Evolutionary conservation across 2,113 vertebrate genomes (phyloP).

Genomic region (Syrrhaptes paradoxus): DNA sequence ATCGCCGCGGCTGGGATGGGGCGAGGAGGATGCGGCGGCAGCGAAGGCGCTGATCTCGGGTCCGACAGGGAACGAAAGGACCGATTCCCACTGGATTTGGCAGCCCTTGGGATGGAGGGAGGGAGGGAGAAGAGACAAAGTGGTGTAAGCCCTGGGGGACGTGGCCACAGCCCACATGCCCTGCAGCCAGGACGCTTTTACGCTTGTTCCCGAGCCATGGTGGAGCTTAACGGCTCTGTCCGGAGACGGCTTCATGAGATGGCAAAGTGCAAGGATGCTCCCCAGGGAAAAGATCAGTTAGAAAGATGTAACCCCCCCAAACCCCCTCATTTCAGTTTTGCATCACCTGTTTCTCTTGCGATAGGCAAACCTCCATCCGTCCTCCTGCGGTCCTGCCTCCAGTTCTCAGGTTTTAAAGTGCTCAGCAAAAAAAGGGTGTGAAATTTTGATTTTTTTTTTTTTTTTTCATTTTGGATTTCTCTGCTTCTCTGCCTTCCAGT

Average conservation of each 20-base stretch:
- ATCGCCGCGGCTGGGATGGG: not conserved
- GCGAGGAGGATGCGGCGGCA: not conserved
- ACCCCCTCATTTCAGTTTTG: accelerated
- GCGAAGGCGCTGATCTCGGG: not conserved
- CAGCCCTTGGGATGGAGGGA: not conserved
- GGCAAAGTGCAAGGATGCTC: not conserved
- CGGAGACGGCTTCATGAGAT: accelerated
- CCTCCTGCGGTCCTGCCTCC: not conserved
- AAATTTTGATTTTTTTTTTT: not conserved
- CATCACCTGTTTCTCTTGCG: accelerated
- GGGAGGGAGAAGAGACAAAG: not conserved
- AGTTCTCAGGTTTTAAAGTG: accelerated
- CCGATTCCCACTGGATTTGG: not conserved
- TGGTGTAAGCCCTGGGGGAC: accelerated
- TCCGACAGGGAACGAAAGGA: accelerated
- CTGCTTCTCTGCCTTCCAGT: not conserved
- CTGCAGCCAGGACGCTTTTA: not conserved
- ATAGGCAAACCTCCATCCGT: not conserved
- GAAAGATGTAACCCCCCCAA: not conserved
- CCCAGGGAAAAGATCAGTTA: not conserved
- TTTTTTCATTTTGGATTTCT: not conserved
- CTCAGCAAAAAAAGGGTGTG: accelerated
- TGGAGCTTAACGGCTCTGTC: not conserved
- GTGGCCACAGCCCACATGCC: not conserved
- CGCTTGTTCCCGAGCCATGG: accelerated